Base-by-base conservation (phyloP, 2,113 vertebrate species). In the Heptranchias perlo region DNA sequence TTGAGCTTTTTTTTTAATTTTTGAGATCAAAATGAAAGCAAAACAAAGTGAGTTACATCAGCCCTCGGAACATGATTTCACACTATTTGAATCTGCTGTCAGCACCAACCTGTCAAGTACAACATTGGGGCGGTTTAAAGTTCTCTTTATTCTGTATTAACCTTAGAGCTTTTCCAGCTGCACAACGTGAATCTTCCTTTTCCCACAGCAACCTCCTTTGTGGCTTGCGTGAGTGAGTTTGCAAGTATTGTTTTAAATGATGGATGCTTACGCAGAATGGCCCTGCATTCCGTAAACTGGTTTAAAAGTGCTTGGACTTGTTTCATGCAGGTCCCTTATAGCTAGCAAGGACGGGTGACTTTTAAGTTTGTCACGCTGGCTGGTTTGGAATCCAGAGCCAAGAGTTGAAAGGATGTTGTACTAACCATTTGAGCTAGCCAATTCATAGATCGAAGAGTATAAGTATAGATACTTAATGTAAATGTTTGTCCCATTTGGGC, bases 261-360 rank as follows among this genome's bases (percentile, higher is more conserved):
- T n/a, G n/a, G n/a, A n/a, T n/a, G n/a, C 35, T 64, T 39, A n/a
- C 16, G n/a, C 16, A 7, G 35, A 39, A 18, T 23, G n/a, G n/a
- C 39, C 89, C 89, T 93, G 58, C 35, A 64, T 62, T 93, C 0
- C 16, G 35, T 44, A n/a, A 82, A n/a, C 89, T 93, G 58, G 61
- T 44, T 62, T 62, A 62, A 62, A 39, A 62, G 39, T 93, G 35
- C 58, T 93, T 93, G 58, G 89, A n/a, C 58, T 62, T 93, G 58
- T 64, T 89, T 93, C 58, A 62, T 93, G 16, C 58, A 93, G 89
- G 89, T 93, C 89, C 58, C 89, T 64, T 61, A 93, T 93, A 62
- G 39, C 78, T 18, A 44, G 87, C 54, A 61, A 16, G 35, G 89
- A 62, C 39, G 18, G 58, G 35, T 64, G 58, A 93, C 58, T 39